A percentile compares a stretch with the other conserved stretches of the same genome.
These are phyloP conservation scores for Patella vulgata DNA, from an alignment of 1,140 invertebrate genomes.

Conservation along the genomic window DNA sequence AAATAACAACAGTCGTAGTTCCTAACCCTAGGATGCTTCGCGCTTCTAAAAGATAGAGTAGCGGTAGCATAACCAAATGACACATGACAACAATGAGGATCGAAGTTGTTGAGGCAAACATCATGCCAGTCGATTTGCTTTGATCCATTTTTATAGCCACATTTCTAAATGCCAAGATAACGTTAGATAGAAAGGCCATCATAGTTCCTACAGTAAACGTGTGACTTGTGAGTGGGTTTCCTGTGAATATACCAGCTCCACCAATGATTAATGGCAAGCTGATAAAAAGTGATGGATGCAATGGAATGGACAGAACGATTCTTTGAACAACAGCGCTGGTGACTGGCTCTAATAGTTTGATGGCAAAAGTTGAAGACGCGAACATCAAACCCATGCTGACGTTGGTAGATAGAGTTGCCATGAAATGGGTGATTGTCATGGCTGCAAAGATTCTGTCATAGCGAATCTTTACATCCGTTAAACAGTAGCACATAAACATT, in stretches of 20 bases:
- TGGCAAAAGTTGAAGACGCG: conserved; percentile 27
- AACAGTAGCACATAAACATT: conserved; percentile 1
- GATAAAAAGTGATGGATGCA: background rate
- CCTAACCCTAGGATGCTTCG: background rate
- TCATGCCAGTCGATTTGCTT: background rate
- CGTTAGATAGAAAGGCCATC: conserved; percentile 20
- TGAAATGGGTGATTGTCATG: conserved; percentile 3
- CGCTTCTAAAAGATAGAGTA: too few relatives aligned
- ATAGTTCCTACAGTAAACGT: conserved; percentile 1
- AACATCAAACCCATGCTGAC: conserved; percentile 23
- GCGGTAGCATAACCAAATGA: too few relatives aligned
- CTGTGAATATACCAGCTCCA: conserved; percentile 23
- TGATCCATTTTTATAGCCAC: conserved; percentile 14
- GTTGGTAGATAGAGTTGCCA: conserved; percentile 29
- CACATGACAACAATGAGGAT: too few relatives aligned
- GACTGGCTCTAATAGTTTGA: conserved; percentile 31
- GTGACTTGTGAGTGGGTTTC: conserved; percentile 2
- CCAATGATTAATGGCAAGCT: conserved; percentile 20
- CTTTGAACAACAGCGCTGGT: conserved; percentile 21
- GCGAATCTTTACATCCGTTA: background rate
- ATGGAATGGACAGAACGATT: background rate
- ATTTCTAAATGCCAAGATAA: conserved; percentile 27
- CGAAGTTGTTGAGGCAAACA: too few relatives aligned
- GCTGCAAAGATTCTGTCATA: background rate
- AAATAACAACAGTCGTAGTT: background rate